phyloP scores from a whole-genome alignment of 1,140 invertebrate genomes.

The Callitettix versicolor region DNA sequence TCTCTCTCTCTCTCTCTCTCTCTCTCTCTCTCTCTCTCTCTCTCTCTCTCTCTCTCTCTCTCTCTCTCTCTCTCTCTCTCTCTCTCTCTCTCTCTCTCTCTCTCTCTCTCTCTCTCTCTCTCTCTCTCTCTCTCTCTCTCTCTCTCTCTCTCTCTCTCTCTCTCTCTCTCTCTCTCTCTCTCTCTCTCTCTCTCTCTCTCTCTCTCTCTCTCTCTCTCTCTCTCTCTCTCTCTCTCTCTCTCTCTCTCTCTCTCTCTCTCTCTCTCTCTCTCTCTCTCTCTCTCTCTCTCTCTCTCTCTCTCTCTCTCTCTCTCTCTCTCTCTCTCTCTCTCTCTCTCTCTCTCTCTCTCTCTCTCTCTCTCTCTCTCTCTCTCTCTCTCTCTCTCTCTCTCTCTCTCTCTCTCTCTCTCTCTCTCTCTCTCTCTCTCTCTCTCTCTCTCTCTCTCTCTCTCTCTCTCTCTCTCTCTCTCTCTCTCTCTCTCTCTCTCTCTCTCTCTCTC shows the following conservation, averaged over 20 bases:
- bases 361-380: not conserved
- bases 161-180: not conserved
- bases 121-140: not conserved
- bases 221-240: not conserved
- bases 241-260: not conserved
- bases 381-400: not conserved
- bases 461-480: not conserved
- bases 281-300: not conserved
- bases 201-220: not conserved
- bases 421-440: not conserved
- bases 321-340: not conserved
- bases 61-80: not conserved
- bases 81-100: conserved; percentile 1
- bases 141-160: not conserved
- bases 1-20: not conserved
- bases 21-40: not conserved
- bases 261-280: not conserved
- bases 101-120: not conserved
- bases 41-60: not conserved
- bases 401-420: conserved; percentile 1
- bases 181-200: not conserved
- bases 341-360: not conserved
- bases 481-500: not conserved
- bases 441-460: not conserved
- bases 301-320: no score